Evolutionary conservation across 23 tunicate species (phyloP).

Genomic region (Ascidia mentula): DNA sequence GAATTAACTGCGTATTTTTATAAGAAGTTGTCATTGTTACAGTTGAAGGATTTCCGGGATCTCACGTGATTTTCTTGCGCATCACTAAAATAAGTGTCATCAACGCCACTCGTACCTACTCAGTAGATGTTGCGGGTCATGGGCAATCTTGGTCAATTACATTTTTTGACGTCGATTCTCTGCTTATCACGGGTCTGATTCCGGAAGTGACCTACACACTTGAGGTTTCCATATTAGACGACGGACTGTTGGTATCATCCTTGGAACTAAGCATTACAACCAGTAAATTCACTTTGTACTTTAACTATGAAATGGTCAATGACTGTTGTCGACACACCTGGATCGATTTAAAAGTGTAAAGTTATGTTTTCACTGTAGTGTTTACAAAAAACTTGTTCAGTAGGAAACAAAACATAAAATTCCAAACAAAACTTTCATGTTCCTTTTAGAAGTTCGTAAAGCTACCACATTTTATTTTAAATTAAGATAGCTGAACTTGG

Average conservation of each 20-base stretch:
- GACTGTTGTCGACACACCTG: too few species aligned
- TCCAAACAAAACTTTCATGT: too few species aligned
- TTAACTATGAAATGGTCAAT: too few species aligned
- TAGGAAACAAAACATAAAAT: too few species aligned
- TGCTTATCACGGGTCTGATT: background rate
- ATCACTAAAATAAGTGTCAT: background rate
- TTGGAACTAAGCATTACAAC: background rate
- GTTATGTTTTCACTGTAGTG: too few species aligned
- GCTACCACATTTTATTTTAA: too few species aligned
- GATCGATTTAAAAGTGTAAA: too few species aligned
- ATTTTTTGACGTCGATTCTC: background rate
- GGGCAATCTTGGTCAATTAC: background rate
- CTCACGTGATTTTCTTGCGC: background rate
- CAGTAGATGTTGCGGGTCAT: background rate
- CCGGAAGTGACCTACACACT: background rate
- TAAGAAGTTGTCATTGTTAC: background rate
- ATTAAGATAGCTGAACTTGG: too few species aligned
- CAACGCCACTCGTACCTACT: background rate
- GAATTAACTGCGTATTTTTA: too few species aligned
- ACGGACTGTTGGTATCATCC: background rate
- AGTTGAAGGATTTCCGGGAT: background rate
- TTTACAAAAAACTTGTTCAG: too few species aligned
- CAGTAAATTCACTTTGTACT: too few species aligned
- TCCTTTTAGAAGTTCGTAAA: too few species aligned
- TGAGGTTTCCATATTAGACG: background rate